Percentiles rank a stretch among this genome's conserved stretches.
These are phyloP conservation scores for Aromia moschata DNA, from an alignment of 2,888 invertebrate genomes.

Conservation along the genomic window DNA sequence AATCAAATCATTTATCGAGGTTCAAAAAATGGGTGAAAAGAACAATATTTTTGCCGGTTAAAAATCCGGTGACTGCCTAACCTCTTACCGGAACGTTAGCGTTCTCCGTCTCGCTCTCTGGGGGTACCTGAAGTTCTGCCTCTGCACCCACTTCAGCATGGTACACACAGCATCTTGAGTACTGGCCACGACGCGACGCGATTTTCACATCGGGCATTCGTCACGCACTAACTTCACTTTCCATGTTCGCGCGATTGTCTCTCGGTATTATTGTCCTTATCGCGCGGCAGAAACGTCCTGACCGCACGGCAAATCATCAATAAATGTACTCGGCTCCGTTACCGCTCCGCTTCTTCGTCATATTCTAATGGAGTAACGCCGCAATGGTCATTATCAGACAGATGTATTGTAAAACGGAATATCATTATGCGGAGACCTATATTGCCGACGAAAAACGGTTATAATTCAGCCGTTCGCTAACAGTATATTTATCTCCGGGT, in stretches of 20 bases:
- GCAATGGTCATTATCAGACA: conserved; percentile 21
- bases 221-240: conserved; percentile 28
- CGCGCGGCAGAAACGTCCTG: conserved; percentile 32
- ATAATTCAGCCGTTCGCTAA: conserved; percentile 37
- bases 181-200: not conserved
- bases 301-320: conserved; percentile 42
- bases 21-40: too few species aligned
- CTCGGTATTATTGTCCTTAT: conserved; percentile 19
- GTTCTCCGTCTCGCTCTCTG: conserved; percentile 36
- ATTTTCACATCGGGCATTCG: conserved; percentile 12
- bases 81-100: conserved; percentile 46
- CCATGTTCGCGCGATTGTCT: conserved; percentile 21
- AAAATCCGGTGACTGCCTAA: too few species aligned
- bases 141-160: conserved; percentile 61
- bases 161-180: conserved; percentile 30
- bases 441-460: conserved; percentile 44
- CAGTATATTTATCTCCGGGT: conserved; percentile 36
- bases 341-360: conserved; percentile 43
- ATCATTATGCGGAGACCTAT: conserved; percentile 41
- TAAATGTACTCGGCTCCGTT: conserved; percentile 43
- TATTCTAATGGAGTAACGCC: conserved; percentile 16
- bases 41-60: too few species aligned
- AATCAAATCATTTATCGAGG: too few species aligned
- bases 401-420: conserved; percentile 36
- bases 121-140: conserved; percentile 51